A percentile compares a stretch with the other conserved stretches of the same genome.
Conservation (phyloP, 92 coral and sea anemone species). For the Epizoanthus fatuus region DNA sequence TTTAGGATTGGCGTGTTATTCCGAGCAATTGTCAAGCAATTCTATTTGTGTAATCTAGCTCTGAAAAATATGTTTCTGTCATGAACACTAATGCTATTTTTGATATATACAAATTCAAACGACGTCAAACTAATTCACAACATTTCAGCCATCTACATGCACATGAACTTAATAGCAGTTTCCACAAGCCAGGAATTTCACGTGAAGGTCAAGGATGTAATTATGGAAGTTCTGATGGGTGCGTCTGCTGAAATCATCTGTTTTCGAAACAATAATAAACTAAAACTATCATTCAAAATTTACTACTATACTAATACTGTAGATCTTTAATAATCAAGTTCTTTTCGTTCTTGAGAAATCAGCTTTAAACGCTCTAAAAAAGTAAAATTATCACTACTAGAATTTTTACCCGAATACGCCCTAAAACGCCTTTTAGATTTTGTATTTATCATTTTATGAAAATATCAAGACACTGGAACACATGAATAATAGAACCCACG, state of each 20-base stretch:
- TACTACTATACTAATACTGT: not conserved
- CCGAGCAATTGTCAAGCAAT: not conserved
- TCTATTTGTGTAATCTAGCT: conserved; percentile 1
- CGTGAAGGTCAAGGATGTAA: conserved; percentile 1
- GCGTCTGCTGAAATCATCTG: conserved; percentile 9
- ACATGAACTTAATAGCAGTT: not conserved
- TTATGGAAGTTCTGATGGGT: conserved; percentile 27
- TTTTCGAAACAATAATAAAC: conserved; percentile 3
- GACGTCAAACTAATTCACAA: not conserved
- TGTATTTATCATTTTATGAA: conserved; percentile 29
- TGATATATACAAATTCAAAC: conserved; percentile 6
- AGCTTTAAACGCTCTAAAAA: not conserved
- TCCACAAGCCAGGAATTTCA: not conserved
- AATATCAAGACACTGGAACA: conserved; percentile 4
- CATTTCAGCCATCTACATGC: conserved; percentile 7
- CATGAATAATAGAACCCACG: conserved; percentile 33
- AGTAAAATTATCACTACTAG: not conserved
- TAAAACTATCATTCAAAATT: conserved; percentile 15
- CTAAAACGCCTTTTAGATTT: conserved; percentile 27
- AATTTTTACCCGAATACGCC: not conserved
- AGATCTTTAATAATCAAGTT: not conserved
- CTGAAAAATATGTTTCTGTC: conserved; percentile 1
- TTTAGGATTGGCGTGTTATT: conserved; percentile 11
- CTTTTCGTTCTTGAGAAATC: not conserved
- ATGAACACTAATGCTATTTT: conserved; percentile 4